phyloP scores from a whole-genome alignment of 2,888 invertebrate species.

The Sesia bembeciformis region DNA sequence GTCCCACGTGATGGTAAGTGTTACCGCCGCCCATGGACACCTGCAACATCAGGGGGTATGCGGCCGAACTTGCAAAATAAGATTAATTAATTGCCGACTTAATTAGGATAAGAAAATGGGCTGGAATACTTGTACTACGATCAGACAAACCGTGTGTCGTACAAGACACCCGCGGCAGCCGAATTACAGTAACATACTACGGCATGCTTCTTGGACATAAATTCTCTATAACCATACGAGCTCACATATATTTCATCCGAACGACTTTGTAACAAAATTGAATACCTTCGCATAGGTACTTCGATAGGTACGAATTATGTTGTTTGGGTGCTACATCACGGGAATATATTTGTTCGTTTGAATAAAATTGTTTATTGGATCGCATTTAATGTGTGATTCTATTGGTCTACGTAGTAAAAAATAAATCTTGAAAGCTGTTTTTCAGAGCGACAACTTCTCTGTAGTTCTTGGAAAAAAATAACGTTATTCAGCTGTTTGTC shows the following conservation, averaged over 20 bases:
- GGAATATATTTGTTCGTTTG: conserved; percentile 11
- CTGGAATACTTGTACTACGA: neutral
- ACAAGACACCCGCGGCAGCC: neutral
- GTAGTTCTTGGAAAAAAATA: no score
- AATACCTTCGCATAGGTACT: conserved; percentile 14
- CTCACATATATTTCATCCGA: conserved; percentile 40
- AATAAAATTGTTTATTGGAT: conserved; percentile 9
- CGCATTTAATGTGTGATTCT: conserved; percentile 5
- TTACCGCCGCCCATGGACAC: no score
- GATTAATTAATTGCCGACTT: no score
- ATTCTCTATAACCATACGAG: conserved; percentile 27
- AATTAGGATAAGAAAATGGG: no score
- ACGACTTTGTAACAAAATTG: conserved; percentile 46
- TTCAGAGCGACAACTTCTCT: neutral
- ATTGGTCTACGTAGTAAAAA: neutral
- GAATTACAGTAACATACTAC: conserved; percentile 15
- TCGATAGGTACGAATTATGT: conserved; percentile 3
- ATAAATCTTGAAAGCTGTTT: neutral
- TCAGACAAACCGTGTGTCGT: neutral
- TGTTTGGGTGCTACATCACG: conserved; percentile 1
- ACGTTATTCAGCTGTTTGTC: no score
- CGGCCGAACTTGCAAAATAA: no score
- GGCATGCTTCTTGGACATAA: conserved; percentile 31
- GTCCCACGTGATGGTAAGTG: no score
- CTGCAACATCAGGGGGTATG: no score